These are phyloP conservation scores for Folsomia candida DNA, from an alignment of 2,888 invertebrate species.

Conservation along the genomic window DNA sequence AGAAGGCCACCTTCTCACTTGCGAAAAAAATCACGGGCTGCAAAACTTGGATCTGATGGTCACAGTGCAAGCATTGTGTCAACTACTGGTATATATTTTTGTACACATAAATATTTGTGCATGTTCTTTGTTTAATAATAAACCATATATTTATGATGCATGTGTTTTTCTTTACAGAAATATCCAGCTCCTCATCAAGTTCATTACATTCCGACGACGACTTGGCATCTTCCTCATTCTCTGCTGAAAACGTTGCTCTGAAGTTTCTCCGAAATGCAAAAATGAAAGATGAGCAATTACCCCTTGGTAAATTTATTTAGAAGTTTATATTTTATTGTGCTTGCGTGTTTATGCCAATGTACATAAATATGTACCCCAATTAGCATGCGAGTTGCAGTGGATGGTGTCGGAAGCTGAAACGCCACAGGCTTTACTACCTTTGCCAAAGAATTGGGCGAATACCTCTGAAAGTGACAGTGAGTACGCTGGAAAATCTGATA, in stretches of 20 bases:
- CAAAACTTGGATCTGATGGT: slow-evolving; percentile 34
- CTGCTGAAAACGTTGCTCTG: slow-evolving; percentile 76
- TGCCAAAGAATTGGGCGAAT: slow-evolving; percentile 71
- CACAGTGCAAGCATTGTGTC: slow-evolving; percentile 38
- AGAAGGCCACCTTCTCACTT: slow-evolving; percentile 42
- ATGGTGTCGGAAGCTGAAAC: slow-evolving; percentile 74
- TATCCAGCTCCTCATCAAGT: slow-evolving; percentile 42
- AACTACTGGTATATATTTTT: slow-evolving; percentile 29
- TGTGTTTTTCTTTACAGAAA: slow-evolving; percentile 32
- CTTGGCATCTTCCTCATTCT: slow-evolving; percentile 58
- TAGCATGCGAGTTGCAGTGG: slow-evolving; percentile 76
- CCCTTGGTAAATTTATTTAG: no score
- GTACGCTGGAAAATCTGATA: slow-evolving; percentile 40
- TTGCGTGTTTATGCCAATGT: no score
- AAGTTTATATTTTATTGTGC: no score
- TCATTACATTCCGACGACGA: slow-evolving; percentile 50
- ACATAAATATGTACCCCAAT: no score
- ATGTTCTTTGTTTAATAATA: no score
- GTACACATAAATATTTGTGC: not conserved
- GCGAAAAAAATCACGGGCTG: slow-evolving; percentile 40
- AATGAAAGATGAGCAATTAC: slow-evolving; percentile 65
- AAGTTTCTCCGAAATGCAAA: slow-evolving; percentile 72
- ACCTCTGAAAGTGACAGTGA: slow-evolving; percentile 58
- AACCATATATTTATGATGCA: slow-evolving; percentile 2
- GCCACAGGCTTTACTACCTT: slow-evolving; percentile 71